Conservation (phyloP, 2,113 vertebrate species). For the Tympanuchus pallidicinctus region DNA sequence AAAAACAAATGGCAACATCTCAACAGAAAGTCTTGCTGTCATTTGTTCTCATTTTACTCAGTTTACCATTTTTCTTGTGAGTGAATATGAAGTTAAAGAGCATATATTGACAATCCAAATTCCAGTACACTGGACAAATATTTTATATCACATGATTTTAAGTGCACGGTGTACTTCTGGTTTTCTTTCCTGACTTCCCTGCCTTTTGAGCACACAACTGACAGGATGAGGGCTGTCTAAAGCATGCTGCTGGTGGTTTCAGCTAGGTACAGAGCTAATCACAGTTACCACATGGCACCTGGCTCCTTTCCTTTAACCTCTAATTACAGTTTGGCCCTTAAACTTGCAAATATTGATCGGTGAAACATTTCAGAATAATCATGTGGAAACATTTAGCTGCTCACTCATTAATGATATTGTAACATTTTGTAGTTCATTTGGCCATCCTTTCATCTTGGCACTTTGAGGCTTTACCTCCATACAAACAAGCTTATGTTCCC, state of each 20-base stretch:
- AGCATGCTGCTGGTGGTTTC: rapidly evolving
- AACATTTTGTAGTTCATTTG: slow-evolving; percentile 4
- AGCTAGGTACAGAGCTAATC: not conserved
- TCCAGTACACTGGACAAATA: not conserved
- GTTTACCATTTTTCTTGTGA: not conserved
- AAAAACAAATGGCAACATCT: not conserved
- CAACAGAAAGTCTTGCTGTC: not conserved
- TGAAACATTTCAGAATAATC: not conserved
- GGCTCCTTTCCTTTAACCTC: not conserved
- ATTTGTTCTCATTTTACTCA: not conserved
- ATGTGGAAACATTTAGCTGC: not conserved
- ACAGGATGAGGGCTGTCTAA: not conserved
- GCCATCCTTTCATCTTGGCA: not conserved
- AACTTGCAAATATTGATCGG: slow-evolving; percentile 15
- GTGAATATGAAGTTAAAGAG: rapidly evolving
- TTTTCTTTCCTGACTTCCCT: not conserved
- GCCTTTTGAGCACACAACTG: not conserved
- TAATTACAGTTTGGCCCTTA: not conserved
- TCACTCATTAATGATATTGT: not conserved
- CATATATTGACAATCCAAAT: not conserved
- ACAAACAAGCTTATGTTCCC: not conserved
- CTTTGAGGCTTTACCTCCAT: not conserved
- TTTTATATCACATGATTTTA: not conserved
- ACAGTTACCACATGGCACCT: not conserved
- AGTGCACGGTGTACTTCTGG: not conserved